phyloP scores from a whole-genome alignment of 53 echinoderm and acorn worm genomes.

The Echinarachnius parma region DNA sequence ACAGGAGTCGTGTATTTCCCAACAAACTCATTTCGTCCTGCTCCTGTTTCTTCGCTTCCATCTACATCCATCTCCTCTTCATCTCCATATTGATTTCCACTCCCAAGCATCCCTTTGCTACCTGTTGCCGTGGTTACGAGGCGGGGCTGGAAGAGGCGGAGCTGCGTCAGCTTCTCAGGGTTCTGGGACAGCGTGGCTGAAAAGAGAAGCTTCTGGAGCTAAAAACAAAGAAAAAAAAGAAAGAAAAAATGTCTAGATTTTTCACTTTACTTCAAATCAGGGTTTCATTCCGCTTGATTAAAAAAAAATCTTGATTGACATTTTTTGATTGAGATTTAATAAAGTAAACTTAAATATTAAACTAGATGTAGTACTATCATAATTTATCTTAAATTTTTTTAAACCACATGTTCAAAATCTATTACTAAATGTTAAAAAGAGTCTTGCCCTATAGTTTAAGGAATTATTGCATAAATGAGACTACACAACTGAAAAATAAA shows the following conservation, averaged over 20 bases:
- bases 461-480: too few species aligned
- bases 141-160: constrained; percentile 83
- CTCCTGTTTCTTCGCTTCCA: constrained; percentile 21
- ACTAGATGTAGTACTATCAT: too few species aligned
- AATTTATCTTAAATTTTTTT: too few species aligned
- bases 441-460: too few species aligned
- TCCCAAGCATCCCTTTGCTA: background rate
- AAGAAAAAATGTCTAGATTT: background rate
- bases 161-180: constrained; percentile 88
- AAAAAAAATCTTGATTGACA: too few species aligned
- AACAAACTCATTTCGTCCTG: constrained; percentile 56
- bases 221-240: constrained; percentile 9
- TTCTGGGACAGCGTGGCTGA: constrained; percentile 98
- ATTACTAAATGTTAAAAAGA: too few species aligned
- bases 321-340: too few species aligned
- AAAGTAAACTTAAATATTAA: too few species aligned
- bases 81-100: background rate
- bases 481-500: too few species aligned
- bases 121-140: constrained; percentile 75
- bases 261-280: background rate
- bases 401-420: too few species aligned
- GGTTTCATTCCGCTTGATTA: too few species aligned
- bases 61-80: background rate
- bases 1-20: constrained; percentile 86
- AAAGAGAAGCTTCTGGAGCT: constrained; percentile 94